A percentile compares a stretch with the other conserved stretches of the same genome.
phyloP scores from a whole-genome alignment of 1,140 invertebrate species.

The Trypoxylus dichotomus region DNA sequence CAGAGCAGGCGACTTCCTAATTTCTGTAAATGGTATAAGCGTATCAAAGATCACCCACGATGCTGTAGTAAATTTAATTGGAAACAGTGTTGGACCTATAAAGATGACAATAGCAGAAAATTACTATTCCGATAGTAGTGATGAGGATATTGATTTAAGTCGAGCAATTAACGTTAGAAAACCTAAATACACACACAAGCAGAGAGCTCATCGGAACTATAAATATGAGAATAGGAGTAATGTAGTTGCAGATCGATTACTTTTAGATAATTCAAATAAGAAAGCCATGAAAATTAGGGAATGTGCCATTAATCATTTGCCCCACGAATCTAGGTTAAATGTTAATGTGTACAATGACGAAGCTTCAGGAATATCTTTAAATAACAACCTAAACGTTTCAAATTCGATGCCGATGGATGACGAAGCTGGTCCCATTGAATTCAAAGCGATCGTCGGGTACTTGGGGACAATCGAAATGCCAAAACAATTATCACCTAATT shows the following conservation, averaged over 20 bases:
- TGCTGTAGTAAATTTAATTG: slow-evolving; percentile 88
- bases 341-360: slow-evolving; percentile 29
- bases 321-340: slow-evolving; percentile 54
- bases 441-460: slow-evolving; percentile 88
- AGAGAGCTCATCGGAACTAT: slow-evolving; percentile 38
- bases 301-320: slow-evolving; percentile 47
- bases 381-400: slow-evolving; percentile 33
- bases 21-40: slow-evolving; percentile 87
- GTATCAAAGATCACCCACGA: slow-evolving; percentile 89
- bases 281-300: slow-evolving; percentile 57
- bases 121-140: slow-evolving; percentile 84
- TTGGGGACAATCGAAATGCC: slow-evolving; percentile 95
- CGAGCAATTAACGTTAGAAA: slow-evolving; percentile 58
- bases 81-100: slow-evolving; percentile 76
- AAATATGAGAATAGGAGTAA: slow-evolving; percentile 35
- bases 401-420: slow-evolving; percentile 44
- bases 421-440: slow-evolving; percentile 67
- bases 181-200: slow-evolving; percentile 65
- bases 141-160: slow-evolving; percentile 65
- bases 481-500: slow-evolving; percentile 75
- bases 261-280: slow-evolving; percentile 30
- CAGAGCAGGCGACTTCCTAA: slow-evolving; percentile 85
- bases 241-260: slow-evolving; percentile 31
- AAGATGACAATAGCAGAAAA: slow-evolving; percentile 85
- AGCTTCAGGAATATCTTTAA: background rate